Conservation (phyloP, 2,888 invertebrate species). For the Caenorhabditis sp. region DNA sequence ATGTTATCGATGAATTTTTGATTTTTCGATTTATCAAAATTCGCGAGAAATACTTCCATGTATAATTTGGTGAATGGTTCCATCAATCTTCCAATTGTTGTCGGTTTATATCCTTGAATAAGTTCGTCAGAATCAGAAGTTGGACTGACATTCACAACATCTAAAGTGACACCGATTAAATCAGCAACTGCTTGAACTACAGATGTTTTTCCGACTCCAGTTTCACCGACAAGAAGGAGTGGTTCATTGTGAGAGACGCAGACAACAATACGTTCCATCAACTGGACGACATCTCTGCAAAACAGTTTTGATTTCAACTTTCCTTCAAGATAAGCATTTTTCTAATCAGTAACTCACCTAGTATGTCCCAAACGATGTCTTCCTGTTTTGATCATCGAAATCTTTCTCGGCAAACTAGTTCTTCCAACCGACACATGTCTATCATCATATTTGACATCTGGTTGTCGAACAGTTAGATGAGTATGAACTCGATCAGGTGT, state of each 20-base stretch:
- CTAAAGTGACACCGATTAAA: slow-evolving; percentile 76
- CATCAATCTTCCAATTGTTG: slow-evolving; percentile 85
- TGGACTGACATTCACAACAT: slow-evolving; percentile 98
- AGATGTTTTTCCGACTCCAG: slow-evolving; percentile 97
- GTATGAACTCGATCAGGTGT: slow-evolving; percentile 40
- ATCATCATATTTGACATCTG: slow-evolving; percentile 47
- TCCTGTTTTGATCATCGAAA: slow-evolving; percentile 40
- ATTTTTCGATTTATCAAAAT: slow-evolving; percentile 84
- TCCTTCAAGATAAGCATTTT: background rate
- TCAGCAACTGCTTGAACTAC: slow-evolving; percentile 77
- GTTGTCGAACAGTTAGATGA: slow-evolving; percentile 43
- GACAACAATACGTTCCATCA: slow-evolving; percentile 87
- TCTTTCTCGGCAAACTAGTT: slow-evolving; percentile 27
- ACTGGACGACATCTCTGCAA: slow-evolving; percentile 48
- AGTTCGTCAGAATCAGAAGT: slow-evolving; percentile 96
- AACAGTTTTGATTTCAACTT: too few species aligned
- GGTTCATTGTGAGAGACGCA: slow-evolving; percentile 83
- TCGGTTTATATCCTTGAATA: slow-evolving; percentile 93
- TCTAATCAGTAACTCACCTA: slow-evolving; percentile 18
- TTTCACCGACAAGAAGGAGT: slow-evolving; percentile 93
- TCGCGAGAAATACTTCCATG: slow-evolving; percentile 80
- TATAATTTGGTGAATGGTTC: slow-evolving; percentile 84
- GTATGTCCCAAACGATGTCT: slow-evolving; percentile 50
- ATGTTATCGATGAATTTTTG: slow-evolving; percentile 83
- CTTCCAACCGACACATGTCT: slow-evolving; percentile 43